These are phyloP conservation scores for Muntiacus reevesi DNA, from an alignment of 2,113 vertebrate genomes.

Conservation along the genomic window DNA sequence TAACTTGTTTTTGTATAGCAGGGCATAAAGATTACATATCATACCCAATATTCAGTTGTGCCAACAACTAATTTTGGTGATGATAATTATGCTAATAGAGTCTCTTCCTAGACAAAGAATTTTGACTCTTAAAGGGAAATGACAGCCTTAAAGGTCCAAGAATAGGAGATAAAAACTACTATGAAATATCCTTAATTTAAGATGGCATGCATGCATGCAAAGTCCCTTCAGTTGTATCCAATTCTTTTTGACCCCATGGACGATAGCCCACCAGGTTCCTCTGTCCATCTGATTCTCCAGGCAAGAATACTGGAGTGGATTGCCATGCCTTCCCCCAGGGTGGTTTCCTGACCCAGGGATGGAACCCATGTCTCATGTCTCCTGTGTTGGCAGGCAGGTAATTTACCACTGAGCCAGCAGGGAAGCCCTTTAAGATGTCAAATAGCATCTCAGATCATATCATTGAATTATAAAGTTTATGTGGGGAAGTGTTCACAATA, in stretches of 20 bases:
- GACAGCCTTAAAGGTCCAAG: neutral
- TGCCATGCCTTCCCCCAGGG: neutral
- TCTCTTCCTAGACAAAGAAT: neutral
- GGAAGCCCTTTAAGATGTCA: neutral
- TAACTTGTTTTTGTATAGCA: neutral
- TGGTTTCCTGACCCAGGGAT: neutral
- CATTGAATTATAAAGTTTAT: neutral
- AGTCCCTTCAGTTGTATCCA: neutral
- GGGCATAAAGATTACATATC: neutral
- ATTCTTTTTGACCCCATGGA: neutral
- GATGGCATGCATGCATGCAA: neutral
- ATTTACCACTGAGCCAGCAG: neutral
- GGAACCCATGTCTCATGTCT: neutral
- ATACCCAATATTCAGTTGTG: neutral
- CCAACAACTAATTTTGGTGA: neutral
- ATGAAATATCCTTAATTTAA: neutral
- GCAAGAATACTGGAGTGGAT: neutral
- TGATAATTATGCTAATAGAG: neutral
- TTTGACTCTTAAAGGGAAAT: neutral
- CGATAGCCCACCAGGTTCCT: neutral
- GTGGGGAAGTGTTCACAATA: neutral
- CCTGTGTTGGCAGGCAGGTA: neutral
- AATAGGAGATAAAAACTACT: neutral
- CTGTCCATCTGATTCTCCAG: neutral
- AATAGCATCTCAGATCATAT: neutral